Evolutionary conservation across 2,888 invertebrate species (phyloP), one percentile per base, ranked within the genome.

Genomic region (Drosophila emarginata): DNA sequence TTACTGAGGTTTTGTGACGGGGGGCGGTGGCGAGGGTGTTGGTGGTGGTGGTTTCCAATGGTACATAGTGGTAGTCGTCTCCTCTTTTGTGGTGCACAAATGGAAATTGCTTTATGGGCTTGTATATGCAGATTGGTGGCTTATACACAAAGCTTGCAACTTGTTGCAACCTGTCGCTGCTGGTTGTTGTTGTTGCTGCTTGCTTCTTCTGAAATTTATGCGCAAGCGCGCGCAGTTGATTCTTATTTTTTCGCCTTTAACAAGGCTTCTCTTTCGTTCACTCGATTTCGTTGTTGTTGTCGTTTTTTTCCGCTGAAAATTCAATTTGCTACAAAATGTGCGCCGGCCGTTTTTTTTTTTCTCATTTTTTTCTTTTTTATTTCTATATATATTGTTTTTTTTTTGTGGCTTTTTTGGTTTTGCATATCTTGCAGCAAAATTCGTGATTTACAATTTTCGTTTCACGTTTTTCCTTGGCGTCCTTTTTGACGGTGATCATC

Each of bases 21-120:
- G 37, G 37, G 18, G 3, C 18, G 45, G 45, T n/a, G 18, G 3
- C 18, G 45, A 21, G 45, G 45, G 45, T 45, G 45, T 18, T 45
- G 23, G 23, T 23, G 23, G 23, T 23, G 23, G 23, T 23, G 23
- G 4, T 4, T n/a, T n/a, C n/a, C n/a, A n/a, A n/a, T n/a, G 18
- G 15, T 9, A 1, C 11, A 11, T 18, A 21, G 45, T 21, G 12
- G 21, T 18, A 21, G 45, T 45, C 40, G 72, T 71, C 71, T 65
- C 66, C 73, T 71, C 72, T 71, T 71, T 71, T 68, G 70, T 72
- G 80, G 76, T 36, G 65, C 58, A 77, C 71, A 71, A 87, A 89
- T 88, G 88, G 89, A 89, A 88, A 89, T 89, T 88, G 82, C 84
- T 87, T 89, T 89, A 89, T 89, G 81, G 45, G 88, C 89, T 89